These are phyloP conservation scores for Ceyx melanurus DNA, from an alignment of 2,113 vertebrate species.

Conservation along the genomic window DNA sequence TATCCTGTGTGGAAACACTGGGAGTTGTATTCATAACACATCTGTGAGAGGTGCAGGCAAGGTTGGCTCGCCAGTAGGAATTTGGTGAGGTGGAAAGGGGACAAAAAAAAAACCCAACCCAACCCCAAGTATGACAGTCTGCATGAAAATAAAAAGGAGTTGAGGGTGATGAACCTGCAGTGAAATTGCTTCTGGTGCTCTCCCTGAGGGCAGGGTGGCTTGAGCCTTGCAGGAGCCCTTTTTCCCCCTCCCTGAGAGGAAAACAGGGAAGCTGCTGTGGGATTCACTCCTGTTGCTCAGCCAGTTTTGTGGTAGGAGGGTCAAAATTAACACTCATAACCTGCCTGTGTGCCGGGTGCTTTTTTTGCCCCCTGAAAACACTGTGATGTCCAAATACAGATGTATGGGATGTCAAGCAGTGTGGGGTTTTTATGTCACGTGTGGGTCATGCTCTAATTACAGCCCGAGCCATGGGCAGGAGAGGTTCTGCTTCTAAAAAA, in stretches of 20 bases:
- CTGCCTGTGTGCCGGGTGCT: rapidly evolving
- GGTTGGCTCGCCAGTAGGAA: constrained; percentile 35
- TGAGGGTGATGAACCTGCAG: background rate
- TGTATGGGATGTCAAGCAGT: background rate
- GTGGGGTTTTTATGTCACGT: background rate
- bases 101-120: background rate
- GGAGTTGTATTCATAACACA: constrained; percentile 69
- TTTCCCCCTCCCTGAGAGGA: background rate
- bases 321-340: background rate
- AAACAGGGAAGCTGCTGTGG: background rate
- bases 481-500: background rate
- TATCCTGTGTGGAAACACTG: constrained; percentile 35
- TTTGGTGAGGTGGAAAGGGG: constrained; percentile 35
- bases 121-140: background rate
- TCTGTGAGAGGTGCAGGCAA: constrained; percentile 59
- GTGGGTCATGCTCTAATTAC: background rate
- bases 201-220: background rate
- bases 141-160: background rate
- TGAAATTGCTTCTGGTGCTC: background rate
- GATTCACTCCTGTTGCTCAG: background rate
- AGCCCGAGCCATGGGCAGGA: background rate
- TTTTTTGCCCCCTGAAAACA: background rate
- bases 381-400: background rate
- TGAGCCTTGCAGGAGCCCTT: background rate
- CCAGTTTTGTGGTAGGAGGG: background rate